Evolutionary conservation across 2,113 vertebrate genomes (phyloP).

Genomic region (Toxostoma redivivum): DNA sequence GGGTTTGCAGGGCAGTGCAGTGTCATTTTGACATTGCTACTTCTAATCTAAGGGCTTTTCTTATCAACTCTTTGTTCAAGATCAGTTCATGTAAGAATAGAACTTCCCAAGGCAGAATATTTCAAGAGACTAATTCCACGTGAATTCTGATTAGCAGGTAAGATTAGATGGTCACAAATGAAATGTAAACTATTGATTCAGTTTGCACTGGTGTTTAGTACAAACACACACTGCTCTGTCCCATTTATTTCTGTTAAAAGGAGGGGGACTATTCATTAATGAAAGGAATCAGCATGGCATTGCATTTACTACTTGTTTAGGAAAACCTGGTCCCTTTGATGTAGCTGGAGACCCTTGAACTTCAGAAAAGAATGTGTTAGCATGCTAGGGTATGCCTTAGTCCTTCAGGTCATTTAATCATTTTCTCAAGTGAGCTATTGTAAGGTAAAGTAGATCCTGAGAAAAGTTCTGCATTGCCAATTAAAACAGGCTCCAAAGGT

Average conservation of each 20-base stretch:
- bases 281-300: constrained; percentile 37
- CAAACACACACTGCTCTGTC: background rate
- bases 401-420: constrained; percentile 44
- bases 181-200: background rate
- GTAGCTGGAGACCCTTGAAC: constrained; percentile 57
- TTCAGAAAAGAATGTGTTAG: constrained; percentile 44
- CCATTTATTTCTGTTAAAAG: background rate
- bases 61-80: background rate
- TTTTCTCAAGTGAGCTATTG: constrained; percentile 44
- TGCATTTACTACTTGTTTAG: background rate
- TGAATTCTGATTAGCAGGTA: constrained; percentile 41
- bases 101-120: background rate
- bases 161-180: constrained; percentile 30
- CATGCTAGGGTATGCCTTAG: background rate
- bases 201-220: background rate
- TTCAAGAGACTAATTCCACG: background rate
- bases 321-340: constrained; percentile 47
- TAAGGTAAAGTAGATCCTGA: constrained; percentile 44
- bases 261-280: constrained; percentile 30
- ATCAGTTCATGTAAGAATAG: background rate
- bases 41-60: background rate
- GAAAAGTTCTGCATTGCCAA: constrained; percentile 35
- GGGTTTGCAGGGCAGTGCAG: background rate
- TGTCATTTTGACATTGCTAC: background rate
- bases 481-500: constrained; percentile 55